phyloP scores from a whole-genome alignment of 2,113 vertebrate species.

The Leptobrachium ailaonicum region DNA sequence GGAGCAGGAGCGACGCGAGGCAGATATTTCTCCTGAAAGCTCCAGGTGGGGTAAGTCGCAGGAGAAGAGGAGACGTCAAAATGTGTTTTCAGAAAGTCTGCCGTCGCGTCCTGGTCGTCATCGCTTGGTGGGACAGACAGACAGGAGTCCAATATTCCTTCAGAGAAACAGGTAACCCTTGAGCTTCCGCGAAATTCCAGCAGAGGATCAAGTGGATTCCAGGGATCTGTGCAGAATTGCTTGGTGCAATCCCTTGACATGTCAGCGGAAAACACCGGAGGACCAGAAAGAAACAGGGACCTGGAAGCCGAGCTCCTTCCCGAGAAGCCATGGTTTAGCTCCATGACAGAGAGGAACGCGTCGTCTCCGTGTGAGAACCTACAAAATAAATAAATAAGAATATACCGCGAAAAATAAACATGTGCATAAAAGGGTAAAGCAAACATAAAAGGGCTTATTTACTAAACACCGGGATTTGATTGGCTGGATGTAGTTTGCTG shows the following conservation, averaged over 20 bases:
- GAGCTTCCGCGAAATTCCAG: not conserved
- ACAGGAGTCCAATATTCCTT: not conserved
- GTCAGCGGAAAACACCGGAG: not conserved
- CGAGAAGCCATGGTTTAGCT: not conserved
- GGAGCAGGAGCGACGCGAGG: not conserved
- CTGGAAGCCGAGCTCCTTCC: not conserved
- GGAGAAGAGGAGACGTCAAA: not conserved
- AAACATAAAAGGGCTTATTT: too few species aligned
- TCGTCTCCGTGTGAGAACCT: not conserved
- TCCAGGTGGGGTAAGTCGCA: not conserved
- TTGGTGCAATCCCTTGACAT: not conserved
- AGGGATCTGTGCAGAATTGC: not conserved
- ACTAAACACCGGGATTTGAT: too few species aligned
- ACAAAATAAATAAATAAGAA: not conserved
- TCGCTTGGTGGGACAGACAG: not conserved
- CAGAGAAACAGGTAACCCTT: not conserved
- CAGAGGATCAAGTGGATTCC: not conserved
- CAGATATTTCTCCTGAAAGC: not conserved
- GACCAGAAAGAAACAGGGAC: not conserved
- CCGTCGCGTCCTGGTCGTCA: not conserved
- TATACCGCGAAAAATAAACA: too few species aligned
- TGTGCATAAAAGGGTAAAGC: too few species aligned
- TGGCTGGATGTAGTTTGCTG: too few species aligned
- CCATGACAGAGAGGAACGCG: not conserved
- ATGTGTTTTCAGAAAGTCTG: constrained; percentile 4